These are phyloP conservation scores for Dioctria rufipes DNA, from an alignment of 2,888 invertebrate species.

Conservation along the genomic window DNA sequence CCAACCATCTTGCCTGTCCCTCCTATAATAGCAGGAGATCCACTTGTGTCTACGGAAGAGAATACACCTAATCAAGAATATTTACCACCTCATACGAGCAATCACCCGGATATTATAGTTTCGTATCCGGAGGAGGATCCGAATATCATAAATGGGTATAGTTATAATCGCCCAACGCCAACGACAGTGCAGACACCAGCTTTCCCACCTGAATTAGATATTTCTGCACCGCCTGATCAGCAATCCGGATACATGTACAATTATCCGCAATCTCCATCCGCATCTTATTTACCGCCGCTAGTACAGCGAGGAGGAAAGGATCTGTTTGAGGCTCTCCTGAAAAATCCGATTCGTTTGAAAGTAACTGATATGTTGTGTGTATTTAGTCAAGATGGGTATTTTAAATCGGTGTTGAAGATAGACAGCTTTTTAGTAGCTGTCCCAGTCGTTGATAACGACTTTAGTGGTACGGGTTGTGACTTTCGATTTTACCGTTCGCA, in stretches of 20 bases:
- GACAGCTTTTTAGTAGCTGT: slow-evolving; percentile 67
- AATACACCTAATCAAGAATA: slow-evolving; percentile 46
- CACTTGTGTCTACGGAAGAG: slow-evolving; percentile 61
- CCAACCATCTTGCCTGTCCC: slow-evolving; percentile 59
- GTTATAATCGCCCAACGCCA: slow-evolving; percentile 55
- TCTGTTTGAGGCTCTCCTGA: slow-evolving; percentile 37
- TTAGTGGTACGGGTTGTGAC: slow-evolving; percentile 65
- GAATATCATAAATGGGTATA: slow-evolving; percentile 49
- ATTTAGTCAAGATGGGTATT: slow-evolving; percentile 64
- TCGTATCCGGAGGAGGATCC: slow-evolving; percentile 20
- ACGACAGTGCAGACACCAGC: slow-evolving; percentile 19
- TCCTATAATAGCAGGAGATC: slow-evolving; percentile 56
- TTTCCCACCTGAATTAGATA: slow-evolving; percentile 49
- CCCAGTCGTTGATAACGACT: slow-evolving; percentile 70
- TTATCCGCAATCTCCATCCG: slow-evolving; percentile 31
- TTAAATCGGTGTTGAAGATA: slow-evolving; percentile 69
- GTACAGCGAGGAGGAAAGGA: slow-evolving; percentile 54
- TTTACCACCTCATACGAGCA: slow-evolving; percentile 35
- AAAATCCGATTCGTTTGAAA: slow-evolving; percentile 64
- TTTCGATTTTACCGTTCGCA: slow-evolving; percentile 66
- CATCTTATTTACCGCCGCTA: slow-evolving; percentile 46
- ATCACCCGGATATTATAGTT: slow-evolving; percentile 13
- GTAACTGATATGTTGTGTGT: slow-evolving; percentile 69
- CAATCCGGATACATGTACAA: slow-evolving; percentile 51
- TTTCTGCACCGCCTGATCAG: slow-evolving; percentile 10